A percentile compares a stretch with the other conserved stretches of the same genome.
Conservation (phyloP, 2,113 vertebrate genomes). For the Varanus komodoensis region DNA sequence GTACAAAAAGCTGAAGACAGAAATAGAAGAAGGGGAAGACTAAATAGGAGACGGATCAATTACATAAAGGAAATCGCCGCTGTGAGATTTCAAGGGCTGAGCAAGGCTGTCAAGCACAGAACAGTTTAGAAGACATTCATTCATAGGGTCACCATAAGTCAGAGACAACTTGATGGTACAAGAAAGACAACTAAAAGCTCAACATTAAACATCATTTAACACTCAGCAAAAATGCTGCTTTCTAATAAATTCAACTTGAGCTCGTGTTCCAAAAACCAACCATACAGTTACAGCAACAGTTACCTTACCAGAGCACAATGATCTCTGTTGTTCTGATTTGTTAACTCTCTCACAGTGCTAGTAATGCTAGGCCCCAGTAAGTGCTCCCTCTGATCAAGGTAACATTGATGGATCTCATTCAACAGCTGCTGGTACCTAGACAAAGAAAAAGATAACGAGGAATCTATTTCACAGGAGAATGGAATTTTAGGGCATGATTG, state of each 20-base stretch:
- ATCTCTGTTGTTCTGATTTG: constrained; percentile 94
- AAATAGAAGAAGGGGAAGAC: too few species aligned
- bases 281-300: background rate
- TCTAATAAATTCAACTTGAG: background rate
- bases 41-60: too few species aligned
- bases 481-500: background rate
- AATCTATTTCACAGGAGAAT: background rate
- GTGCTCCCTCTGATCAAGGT: constrained; percentile 92
- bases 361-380: constrained; percentile 92
- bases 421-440: constrained; percentile 93
- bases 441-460: constrained; percentile 29
- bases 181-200: too few species aligned
- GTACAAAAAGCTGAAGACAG: background rate
- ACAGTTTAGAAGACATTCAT: too few species aligned
- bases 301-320: constrained; percentile 94
- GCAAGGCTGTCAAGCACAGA: too few species aligned
- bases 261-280: background rate
- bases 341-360: constrained; percentile 93
- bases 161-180: too few species aligned
- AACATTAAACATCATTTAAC: too few species aligned
- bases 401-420: constrained; percentile 94
- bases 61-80: too few species aligned
- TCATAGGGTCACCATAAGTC: too few species aligned
- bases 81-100: too few species aligned
- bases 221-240: background rate